Evolutionary conservation across 1,140 invertebrate genomes (phyloP).

Genomic region (Conopomorpha cramerella): DNA sequence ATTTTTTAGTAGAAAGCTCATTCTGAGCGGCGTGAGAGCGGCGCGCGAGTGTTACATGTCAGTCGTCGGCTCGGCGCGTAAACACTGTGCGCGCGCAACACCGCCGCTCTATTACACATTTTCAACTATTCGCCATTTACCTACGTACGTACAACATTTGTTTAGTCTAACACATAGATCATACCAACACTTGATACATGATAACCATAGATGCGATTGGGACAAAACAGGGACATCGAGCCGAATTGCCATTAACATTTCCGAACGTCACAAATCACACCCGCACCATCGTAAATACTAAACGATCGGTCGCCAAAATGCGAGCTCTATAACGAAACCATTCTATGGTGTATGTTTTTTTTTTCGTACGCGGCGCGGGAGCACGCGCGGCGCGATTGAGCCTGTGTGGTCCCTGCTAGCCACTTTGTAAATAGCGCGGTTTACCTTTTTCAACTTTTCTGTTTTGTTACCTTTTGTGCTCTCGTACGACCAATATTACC

Average conservation of each 20-base stretch:
- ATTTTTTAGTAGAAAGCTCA: too few relatives aligned
- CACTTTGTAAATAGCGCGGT: conserved; percentile 62
- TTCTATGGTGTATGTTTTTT: conserved; percentile 51
- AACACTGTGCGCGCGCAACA: too few relatives aligned
- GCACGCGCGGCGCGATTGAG: conserved; percentile 59
- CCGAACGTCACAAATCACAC: conserved; percentile 60
- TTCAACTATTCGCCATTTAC: too few relatives aligned
- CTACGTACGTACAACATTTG: too few relatives aligned
- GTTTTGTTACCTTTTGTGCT: conserved; percentile 61
- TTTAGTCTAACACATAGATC: too few relatives aligned
- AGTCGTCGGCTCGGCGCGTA: too few relatives aligned
- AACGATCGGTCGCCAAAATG: conserved; percentile 29
- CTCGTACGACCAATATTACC: conserved; percentile 60
- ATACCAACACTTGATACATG: too few relatives aligned
- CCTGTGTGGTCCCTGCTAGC: conserved; percentile 57
- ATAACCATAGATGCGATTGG: too few relatives aligned
- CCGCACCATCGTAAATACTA: conserved; percentile 18
- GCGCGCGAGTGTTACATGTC: too few relatives aligned
- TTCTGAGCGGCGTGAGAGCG: too few relatives aligned
- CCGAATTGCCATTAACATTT: conserved; percentile 55
- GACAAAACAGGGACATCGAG: conserved; percentile 29
- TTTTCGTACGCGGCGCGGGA: too few relatives aligned
- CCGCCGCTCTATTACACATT: too few relatives aligned
- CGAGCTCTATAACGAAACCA: conserved; percentile 56
- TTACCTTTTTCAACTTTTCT: conserved; percentile 62